Conservation (phyloP, 2,113 vertebrate genomes). For the Chauna torquata region DNA sequence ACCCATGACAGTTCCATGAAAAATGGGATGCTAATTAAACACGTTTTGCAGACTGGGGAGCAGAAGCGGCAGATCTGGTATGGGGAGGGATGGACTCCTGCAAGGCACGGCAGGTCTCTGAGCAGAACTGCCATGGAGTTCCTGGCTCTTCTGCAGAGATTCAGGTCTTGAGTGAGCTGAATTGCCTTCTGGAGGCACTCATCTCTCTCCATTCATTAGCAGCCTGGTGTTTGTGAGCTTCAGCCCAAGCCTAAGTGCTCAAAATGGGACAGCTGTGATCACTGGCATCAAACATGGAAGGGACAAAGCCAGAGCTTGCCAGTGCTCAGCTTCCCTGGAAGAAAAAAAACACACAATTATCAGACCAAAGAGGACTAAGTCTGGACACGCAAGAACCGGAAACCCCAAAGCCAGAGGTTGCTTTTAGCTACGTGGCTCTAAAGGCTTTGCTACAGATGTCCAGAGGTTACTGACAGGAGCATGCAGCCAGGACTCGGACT, state of each 20-base stretch:
- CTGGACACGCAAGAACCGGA: not conserved
- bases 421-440: not conserved
- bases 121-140: rapidly evolving
- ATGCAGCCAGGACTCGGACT: not conserved
- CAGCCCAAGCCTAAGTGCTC: not conserved
- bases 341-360: not conserved
- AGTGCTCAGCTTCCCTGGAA: not conserved
- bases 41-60: not conserved
- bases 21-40: not conserved
- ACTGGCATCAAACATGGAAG: not conserved
- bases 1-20: not conserved
- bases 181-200: not conserved
- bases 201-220: not conserved
- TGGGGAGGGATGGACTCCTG: not conserved
- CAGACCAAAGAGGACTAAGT: not conserved
- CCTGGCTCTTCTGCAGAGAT: not conserved
- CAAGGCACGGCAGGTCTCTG: rapidly evolving
- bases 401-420: not conserved
- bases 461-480: not conserved
- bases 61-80: not conserved
- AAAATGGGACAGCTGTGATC: not conserved
- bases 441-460: not conserved
- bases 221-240: not conserved
- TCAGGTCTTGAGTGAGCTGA: not conserved
- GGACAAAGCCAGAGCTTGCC: not conserved